Evolutionary conservation across 2,888 invertebrate genomes (phyloP), one percentile per base, ranked within the genome.

Genomic region (Leptinotarsa juncta): DNA sequence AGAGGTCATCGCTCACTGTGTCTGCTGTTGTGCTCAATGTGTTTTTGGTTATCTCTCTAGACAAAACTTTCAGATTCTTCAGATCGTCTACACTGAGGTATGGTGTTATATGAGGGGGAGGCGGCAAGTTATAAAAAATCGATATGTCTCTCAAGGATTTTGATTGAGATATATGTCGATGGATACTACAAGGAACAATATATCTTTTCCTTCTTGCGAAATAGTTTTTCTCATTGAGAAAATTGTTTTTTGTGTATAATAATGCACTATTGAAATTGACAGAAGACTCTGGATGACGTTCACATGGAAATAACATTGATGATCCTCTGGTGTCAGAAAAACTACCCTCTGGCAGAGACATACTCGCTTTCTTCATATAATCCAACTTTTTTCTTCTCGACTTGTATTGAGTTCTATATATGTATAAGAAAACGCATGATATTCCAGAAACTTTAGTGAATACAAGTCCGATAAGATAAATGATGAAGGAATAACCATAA

Each of bases 401-500:
- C 68, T 84, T 84, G 78, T 84, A 85, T 88, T 93, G 93, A 26
- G 68, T 71, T 16, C 77, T 93, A 86, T 94, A 93, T 83, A 97
- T 94, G 89, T 95, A 97, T 79, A 96, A 92, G 87, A 96, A 96
- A 81, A 97, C 94, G 75, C 96, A 95, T 77, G 94, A 93, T 18
- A 96, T 94, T 57, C 96, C 97, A 49, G 96, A 94, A 78, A 96
- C 89, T 87, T 97, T 96, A 12, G 95, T 94, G 73, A 93, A 92
- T 81, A 96, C 91, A 84, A 96, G 95, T 50, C 96, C 96, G 82
- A 94, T 92, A 65, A 96, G 93, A 86, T 96, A 95, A 57, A 96
- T 90, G 70, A 96, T 92, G 87, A 97, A 96, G 76, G 96, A 96
- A 88, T 94, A 96, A 67, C 97, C 97, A 87, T 97, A 97, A 83